Conservation (phyloP, 2,888 invertebrate genomes). For the Paralinhomoeus sp. region DNA sequence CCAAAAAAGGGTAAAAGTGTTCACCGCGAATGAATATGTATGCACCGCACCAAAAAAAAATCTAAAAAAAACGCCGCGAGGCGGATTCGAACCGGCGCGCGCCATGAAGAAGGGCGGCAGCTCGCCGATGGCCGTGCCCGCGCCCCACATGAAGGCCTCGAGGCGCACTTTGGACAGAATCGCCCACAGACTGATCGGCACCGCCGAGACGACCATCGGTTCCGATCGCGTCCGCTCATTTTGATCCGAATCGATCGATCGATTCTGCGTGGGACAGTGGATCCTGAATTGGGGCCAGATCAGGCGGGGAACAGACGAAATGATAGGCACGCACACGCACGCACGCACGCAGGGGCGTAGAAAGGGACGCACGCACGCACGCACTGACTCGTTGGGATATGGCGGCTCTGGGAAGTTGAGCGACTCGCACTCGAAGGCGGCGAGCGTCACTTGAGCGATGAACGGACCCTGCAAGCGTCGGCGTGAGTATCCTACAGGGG, state of each 20-base stretch:
- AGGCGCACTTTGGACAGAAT: conserved; percentile 83
- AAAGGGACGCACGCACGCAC: too few relatives aligned
- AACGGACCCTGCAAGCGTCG: conserved; percentile 86
- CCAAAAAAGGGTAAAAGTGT: too few relatives aligned
- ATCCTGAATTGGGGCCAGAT: too few relatives aligned
- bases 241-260: too few relatives aligned
- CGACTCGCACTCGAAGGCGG: conserved; percentile 85
- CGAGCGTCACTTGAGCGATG: conserved; percentile 88
- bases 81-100: conserved; percentile 45
- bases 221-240: neutral
- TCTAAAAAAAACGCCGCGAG: too few relatives aligned
- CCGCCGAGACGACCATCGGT: conserved; percentile 29
- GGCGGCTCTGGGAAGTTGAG: conserved; percentile 90
- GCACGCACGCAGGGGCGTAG: too few relatives aligned
- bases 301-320: too few relatives aligned
- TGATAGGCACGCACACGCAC: too few relatives aligned
- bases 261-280: neutral
- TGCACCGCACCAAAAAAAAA: too few relatives aligned
- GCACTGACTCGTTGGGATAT: conserved; percentile 74
- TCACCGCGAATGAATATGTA: too few relatives aligned
- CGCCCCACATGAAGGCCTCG: conserved; percentile 83
- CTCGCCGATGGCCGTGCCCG: conserved; percentile 86
- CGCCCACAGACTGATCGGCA: conserved; percentile 65
- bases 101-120: conserved; percentile 99
- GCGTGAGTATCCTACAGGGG: too few relatives aligned